Evolutionary conservation across 2,888 invertebrate species (phyloP), one percentile per base, ranked within the genome.

Genomic region (Isotomurus palustris): DNA sequence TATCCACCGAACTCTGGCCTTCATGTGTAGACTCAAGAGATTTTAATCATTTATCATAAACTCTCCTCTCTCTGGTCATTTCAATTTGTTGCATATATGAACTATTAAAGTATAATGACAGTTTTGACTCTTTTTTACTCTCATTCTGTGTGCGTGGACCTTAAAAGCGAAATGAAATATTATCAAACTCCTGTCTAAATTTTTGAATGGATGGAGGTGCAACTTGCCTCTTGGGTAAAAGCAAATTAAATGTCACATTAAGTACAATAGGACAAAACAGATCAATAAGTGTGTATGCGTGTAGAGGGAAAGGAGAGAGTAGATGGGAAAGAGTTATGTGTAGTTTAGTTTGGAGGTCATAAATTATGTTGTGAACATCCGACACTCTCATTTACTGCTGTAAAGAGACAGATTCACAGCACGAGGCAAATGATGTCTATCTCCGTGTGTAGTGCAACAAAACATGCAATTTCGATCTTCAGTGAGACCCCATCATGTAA

Each of bases 391-490:
- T 45, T 43, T 45, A 45, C 45, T 35, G 27, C 38, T 38, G 24
- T 50, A 50, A 50, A 50, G 25, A 50, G 50, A 50, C 50, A 38
- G 50, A 50, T 50, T 49, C 50, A 24, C 50, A 50, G 12, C 27
- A 50, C 27, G 50, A 40, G 50, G 50, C 24, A 50, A 50, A 50
- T 36, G 19, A 24, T 50, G 50, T 40, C 2, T 14, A 50, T 35
- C 36, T 35, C 50, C 40, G 14, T 49, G n/a, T n/a, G n/a, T 49
- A 50, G 36, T 22, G 50, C 12, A 25, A 38, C 50, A 50, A 25
- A 50, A 50, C 50, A 50, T 50, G 50, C 50, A 38, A 50, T 50
- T 36, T 27, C 22, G 32, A 22, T 43, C 19, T 43, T 24, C 6
- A 14, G 6, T 22, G 24, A 24, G 17, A 40, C 40, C n/a, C 10